Evolutionary conservation across 2,797 vertebrate genomes (phyloP), one percentile per base, ranked within the genome.

Genomic region (Denticeps clupeoides): DNA sequence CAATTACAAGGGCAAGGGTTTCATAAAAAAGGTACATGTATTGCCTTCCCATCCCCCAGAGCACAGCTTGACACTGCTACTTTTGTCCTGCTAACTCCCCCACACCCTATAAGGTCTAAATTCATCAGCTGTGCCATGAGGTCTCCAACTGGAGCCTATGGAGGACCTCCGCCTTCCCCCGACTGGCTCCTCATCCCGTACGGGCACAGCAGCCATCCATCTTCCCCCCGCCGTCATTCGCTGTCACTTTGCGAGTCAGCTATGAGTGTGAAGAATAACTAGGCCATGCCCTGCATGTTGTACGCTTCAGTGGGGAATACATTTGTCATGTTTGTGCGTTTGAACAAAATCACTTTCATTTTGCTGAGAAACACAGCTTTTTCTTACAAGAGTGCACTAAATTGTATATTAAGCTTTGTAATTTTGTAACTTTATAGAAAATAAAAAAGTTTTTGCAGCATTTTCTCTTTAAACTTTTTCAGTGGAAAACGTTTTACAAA

Each of bases 101-200:
- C 69, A 68, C 69, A 71, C 67, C 59, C 58, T 49, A 76, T 71
- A 67, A 70, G 57, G 49, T 60, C 45, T 55, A 65, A 73, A 71
- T 72, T 70, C 68, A 70, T 76, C 67, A 72, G 58, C 56, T 45
- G 55, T 60, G 47, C 19, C 2, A 40, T 2, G 12, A 61, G 58
- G 67, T 71, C 69, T 63, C 55, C 42, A 52, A 48, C 46, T 49
- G 41, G 51, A 57, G 67, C 68, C 65, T 66, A 58, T 69, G 9
- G 9, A 21, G 26, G 21, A 45, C 41, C n/a, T 9, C 56, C 38
- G 49, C 35, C 41, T 24, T 13, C 28, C 11, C 7, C 40, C 7
- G 12, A 62, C 62, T 67, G 63, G 60, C 62, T 64, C 26, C 42
- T 62, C 64, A 51, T 68, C 51, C 60, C 49, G 35, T 31, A 47